phyloP scores from a whole-genome alignment of 2,797 vertebrate species.

The Jordanella pulchra region DNA sequence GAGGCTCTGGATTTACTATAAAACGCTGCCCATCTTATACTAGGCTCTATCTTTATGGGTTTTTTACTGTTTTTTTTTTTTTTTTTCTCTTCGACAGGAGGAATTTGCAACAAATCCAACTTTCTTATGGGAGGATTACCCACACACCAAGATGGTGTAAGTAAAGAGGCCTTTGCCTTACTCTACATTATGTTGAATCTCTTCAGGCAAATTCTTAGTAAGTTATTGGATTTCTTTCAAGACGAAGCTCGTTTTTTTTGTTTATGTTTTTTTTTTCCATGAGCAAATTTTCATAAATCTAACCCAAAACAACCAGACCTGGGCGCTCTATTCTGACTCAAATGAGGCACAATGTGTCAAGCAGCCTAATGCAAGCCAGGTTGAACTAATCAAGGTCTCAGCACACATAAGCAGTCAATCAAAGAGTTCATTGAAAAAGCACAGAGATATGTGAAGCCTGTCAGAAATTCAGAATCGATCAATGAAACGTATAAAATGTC shows the following conservation, averaged over 20 bases:
- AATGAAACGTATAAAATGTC: too few relatives aligned
- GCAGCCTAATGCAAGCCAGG: too few relatives aligned
- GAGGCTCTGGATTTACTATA: constrained; percentile 29
- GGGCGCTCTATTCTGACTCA: too few relatives aligned
- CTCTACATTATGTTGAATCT: background rate
- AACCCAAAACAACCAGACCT: too few relatives aligned
- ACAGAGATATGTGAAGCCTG: too few relatives aligned
- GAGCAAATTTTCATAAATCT: too few relatives aligned
- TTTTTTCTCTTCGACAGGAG: constrained; percentile 69
- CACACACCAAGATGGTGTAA: constrained; percentile 86
- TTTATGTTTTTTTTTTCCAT: background rate
- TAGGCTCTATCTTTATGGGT: constrained; percentile 19
- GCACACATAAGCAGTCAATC: too few relatives aligned
- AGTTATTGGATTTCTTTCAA: background rate
- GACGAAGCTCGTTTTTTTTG: background rate
- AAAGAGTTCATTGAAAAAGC: too few relatives aligned
- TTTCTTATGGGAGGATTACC: constrained; percentile 86
- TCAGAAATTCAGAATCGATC: too few relatives aligned
- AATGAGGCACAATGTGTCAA: too few relatives aligned
- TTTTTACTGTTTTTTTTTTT: constrained; percentile 12
- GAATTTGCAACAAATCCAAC: constrained; percentile 84
- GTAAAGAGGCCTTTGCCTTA: constrained; percentile 41
- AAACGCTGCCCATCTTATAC: constrained; percentile 8
- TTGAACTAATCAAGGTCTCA: too few relatives aligned
- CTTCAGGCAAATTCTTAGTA: background rate